Base-by-base conservation (phyloP, 2,888 invertebrate species). In the Chalcis sispes region DNA sequence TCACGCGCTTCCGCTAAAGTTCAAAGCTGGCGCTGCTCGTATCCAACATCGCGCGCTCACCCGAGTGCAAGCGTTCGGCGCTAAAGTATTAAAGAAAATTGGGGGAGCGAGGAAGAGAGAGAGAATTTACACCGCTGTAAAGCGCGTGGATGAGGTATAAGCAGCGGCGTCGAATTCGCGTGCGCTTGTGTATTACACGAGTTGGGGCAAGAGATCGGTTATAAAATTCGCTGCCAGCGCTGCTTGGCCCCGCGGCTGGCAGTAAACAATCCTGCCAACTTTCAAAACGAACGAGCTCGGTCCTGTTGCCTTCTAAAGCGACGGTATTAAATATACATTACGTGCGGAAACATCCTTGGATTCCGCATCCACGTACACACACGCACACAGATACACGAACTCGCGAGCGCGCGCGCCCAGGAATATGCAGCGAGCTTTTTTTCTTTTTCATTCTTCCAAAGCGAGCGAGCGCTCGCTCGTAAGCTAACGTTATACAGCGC, bases 281-380 rank as follows among this genome's bases (percentile, higher is more conserved):
- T 80, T 77, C 81, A 72, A 81, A 32, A 18, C 10, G 59, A 13
- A 59, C 59, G 59, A 59, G 36, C 32, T 8, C 32, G 10, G 13
- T 13, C 15, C 10, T 15, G 27, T 15, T 29, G 82, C 84, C 85
- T n/a, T 32, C 32, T 32, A 32, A 32, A 32, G 8, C 85, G 84
- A 85, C 80, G 81, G 79, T 82, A 84, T 86, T 85, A 86, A 86
- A 85, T 85, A 85, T 85, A 83, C 84, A 86, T 85, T 80, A 80
- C 75, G 70, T 79, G 74, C 32, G 32, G 32, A 32, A 32, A 32
- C 32, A 32, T 8, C 5, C 32, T 8, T 32, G 32, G 32, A n/a
- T n/a, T n/a, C 32, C 32, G 32, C 8, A 3, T 32, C 32, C 8
- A n/a, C 80, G 76, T n/a, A 3, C 48, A 13, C 52, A 13, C 52